These are phyloP conservation scores for Achatina immaculata DNA, from an alignment of 1,140 invertebrate species.

Conservation along the genomic window DNA sequence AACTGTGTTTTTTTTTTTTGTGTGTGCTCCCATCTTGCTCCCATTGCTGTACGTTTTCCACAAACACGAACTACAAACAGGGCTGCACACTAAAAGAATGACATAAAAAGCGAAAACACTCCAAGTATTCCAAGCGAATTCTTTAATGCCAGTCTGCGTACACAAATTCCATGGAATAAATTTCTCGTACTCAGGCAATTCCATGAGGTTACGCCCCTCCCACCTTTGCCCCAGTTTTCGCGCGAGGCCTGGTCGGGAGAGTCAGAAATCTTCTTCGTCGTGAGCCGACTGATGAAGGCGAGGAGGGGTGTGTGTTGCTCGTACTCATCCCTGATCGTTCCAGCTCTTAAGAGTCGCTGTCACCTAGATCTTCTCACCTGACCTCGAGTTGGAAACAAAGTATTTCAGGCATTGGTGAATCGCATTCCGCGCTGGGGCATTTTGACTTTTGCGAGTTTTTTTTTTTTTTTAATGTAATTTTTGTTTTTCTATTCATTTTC, in stretches of 20 bases:
- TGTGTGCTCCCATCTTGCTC: too few species aligned
- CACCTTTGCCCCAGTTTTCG: conserved; percentile 4
- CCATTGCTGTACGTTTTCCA: too few species aligned
- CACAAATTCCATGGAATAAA: conserved; percentile 16
- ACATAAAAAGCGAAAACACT: neutral
- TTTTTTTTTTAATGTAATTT: neutral
- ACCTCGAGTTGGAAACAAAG: neutral
- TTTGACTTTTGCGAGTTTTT: neutral
- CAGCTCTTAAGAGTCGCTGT: neutral
- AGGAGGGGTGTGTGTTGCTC: neutral
- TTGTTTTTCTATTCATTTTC: too few species aligned
- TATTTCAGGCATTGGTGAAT: neutral
- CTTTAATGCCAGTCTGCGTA: neutral
- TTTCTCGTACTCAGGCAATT: conserved; percentile 7
- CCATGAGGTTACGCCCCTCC: neutral
- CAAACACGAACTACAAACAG: too few species aligned
- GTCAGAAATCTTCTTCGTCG: neutral
- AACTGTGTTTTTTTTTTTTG: too few species aligned
- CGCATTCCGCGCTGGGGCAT: neutral
- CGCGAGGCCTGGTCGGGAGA: neutral
- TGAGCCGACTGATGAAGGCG: neutral
- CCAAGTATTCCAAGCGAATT: neutral
- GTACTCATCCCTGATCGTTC: neutral
- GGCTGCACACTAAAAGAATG: neutral
- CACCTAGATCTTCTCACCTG: conserved; percentile 11